These are phyloP conservation scores for Rambutsinella grinnellia DNA, from an alignment of 2,888 invertebrate species.

Conservation along the genomic window DNA sequence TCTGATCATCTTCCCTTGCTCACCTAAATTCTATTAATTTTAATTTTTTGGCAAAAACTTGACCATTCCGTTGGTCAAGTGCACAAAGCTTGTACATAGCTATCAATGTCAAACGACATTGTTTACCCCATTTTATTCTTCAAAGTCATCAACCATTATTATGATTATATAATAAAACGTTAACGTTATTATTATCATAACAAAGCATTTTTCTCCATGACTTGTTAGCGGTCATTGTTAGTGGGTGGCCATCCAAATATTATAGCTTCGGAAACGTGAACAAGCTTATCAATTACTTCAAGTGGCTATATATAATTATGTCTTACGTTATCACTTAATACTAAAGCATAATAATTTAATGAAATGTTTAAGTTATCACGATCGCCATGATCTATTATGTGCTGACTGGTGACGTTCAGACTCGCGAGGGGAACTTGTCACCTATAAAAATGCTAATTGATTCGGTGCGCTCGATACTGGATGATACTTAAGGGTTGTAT, in stretches of 20 bases:
- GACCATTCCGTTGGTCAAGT: background rate
- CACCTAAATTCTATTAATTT: conserved; percentile 35
- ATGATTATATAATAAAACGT: background rate
- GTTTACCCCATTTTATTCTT: background rate
- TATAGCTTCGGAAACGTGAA: background rate
- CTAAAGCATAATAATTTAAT: background rate
- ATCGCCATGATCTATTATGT: conserved; percentile 38
- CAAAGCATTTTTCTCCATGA: background rate
- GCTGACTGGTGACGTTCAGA: too few species aligned
- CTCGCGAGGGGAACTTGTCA: too few species aligned
- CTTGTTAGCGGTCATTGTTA: background rate
- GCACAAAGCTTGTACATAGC: background rate
- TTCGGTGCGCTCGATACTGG: too few species aligned
- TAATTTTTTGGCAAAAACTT: conserved; percentile 7
- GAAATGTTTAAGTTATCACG: conserved; percentile 25
- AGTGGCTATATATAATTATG: background rate
- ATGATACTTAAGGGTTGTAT: too few species aligned
- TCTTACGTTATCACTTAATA: background rate
- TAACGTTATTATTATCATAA: background rate
- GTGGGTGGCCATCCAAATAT: background rate
- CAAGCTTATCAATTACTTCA: background rate
- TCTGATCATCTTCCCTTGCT: conserved; percentile 15
- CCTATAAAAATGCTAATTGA: too few species aligned
- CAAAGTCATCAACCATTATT: background rate
- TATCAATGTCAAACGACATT: background rate